Evolutionary conservation across 2,888 invertebrate genomes (phyloP), one percentile per base, ranked within the genome.

Genomic region (Lasioglossum oenotherae): DNA sequence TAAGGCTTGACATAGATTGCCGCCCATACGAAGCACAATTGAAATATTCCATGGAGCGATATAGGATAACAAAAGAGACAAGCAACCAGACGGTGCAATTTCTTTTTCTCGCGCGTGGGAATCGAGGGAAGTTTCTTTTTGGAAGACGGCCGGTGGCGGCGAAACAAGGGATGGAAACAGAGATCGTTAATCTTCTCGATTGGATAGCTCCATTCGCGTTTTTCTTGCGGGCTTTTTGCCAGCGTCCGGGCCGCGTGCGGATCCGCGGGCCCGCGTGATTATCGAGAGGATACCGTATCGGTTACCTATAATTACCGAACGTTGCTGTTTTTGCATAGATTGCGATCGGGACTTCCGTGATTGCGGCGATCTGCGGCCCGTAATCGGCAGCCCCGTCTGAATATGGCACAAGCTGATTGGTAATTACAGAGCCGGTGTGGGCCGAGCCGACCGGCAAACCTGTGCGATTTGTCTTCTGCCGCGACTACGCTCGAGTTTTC

Each of bases 111-210:
- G 14, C 60, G 60, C 60, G 60, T 60, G 60, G 60, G 60, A 60
- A 60, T 60, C 27, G 27, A 14, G 27, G 35, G 35, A 67, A 67
- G 67, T 69, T 69, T 69, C 60, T 41, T 75, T 81, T 74, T 81
- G 35, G 49, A 16, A 2, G 14, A 14, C 23, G 19, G n/a, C 10
- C 38, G 31, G 27, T 23, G 16, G 0, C 31, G 19, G 44, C 44
- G 60, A 3, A n/a, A 69, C 38, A 60, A 27, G 60, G 27, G 38
- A n/a, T 19, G 35, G 74, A 74, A 38, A 38, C 23, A 53, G 83
- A 74, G 83, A 69, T 83, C 84, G 67, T 83, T 83, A 84, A 82
- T 83, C 83, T 83, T 82, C 82, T 4, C 78, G 71, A 78, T 78
- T 72, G 71, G 78, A 69, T 69, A 69, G 49, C 41, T 72, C 71